Evolutionary conservation across 2,797 vertebrate genomes (phyloP), one percentile per base, ranked within the genome.

Genomic region (Rhinoraja longicauda): DNA sequence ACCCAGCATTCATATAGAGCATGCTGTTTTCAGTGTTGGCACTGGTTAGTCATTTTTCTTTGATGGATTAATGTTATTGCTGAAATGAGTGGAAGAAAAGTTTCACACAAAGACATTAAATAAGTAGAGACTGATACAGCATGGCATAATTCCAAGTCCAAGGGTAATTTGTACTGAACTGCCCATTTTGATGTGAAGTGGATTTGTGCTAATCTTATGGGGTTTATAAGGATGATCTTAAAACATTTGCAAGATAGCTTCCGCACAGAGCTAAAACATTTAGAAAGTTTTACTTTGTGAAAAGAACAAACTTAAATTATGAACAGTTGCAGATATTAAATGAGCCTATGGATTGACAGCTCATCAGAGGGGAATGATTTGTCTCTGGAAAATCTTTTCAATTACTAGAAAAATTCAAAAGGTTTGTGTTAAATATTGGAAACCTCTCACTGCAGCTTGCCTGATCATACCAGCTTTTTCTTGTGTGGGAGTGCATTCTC

Each of bases 401-500:
- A 36, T 70, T 88, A 45, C 64, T 12, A 29, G 29, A 75, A 75
- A 92, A 53, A 92, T 73, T 39, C 39, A 73, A 70, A 75, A 92
- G 13, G 70, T 92, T 12, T 53, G 36, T 53, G 21, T 92, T 53
- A 75, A 92, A 92, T 36, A 92, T 92, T 75, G 45, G 15, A 53
- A 92, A 24, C 53, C 67, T 15, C 53, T 24, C 90, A 70, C 90
- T 24, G 21, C 67, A n/a, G 29, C 57, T 86, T 62, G 13, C 32
- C 57, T 88, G 26, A 45, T 92, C 39, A 75, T 73, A 70, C 4
- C 4, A 92, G n/a, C 32, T 75, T 73, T 72, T 36, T 64, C 88
- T 64, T 24, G 4, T 75, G 26, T 57, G 70, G 64, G 57, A 73
- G 10, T 62, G 93, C 72, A 93, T 93, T 94, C 92, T 93, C 82